Conservation (phyloP, 2,888 invertebrate genomes). For the Pseudococcus jackbeardsleyi region DNA sequence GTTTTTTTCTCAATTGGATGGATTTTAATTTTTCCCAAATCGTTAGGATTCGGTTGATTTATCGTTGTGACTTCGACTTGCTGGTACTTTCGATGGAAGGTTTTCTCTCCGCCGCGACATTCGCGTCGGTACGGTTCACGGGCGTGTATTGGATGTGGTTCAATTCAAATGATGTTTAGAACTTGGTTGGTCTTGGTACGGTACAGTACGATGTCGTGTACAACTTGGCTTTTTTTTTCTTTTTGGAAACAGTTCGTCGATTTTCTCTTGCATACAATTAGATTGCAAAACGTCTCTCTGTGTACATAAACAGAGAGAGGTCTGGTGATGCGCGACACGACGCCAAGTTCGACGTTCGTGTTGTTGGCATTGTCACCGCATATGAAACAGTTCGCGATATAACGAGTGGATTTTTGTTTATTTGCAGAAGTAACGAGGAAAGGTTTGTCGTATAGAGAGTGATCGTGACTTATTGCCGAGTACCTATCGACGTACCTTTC, state of each 20-base stretch:
- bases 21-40: not conserved
- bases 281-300: not conserved
- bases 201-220: not conserved
- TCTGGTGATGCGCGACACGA: slow-evolving; percentile 33
- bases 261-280: slow-evolving; percentile 24
- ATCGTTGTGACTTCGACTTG: not conserved
- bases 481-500: not conserved
- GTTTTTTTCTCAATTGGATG: not conserved
- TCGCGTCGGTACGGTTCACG: not conserved
- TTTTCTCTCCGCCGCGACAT: not conserved
- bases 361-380: not conserved
- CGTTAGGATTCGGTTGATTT: not conserved
- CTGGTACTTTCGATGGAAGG: slow-evolving; percentile 9
- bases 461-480: slow-evolving; percentile 21
- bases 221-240: not conserved
- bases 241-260: slow-evolving; percentile 43
- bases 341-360: slow-evolving; percentile 29
- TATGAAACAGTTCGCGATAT: slow-evolving; percentile 5
- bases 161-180: slow-evolving; percentile 26
- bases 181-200: not conserved
- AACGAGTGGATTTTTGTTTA: slow-evolving; percentile 29
- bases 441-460: not conserved
- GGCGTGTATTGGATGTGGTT: slow-evolving; percentile 21
- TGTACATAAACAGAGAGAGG: not conserved
- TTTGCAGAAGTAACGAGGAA: not conserved